These are phyloP conservation scores for Dasypogon diadema DNA, from an alignment of 2,888 invertebrate genomes.

Conservation along the genomic window DNA sequence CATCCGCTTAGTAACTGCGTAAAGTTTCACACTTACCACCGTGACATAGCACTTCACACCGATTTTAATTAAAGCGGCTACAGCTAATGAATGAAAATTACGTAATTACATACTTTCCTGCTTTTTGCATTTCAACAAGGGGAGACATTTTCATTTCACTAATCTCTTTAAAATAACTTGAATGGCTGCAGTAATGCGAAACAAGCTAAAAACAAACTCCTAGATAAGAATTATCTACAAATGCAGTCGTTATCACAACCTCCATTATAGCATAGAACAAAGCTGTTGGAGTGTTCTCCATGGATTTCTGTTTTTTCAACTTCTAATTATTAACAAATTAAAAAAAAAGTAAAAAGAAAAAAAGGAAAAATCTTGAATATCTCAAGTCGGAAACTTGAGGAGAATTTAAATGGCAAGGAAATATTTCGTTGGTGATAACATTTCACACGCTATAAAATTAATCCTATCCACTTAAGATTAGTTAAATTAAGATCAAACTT, in stretches of 20 bases:
- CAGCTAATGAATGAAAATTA: conserved; percentile 34
- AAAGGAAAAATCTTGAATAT: neutral
- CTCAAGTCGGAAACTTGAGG: neutral
- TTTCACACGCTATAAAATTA: too few relatives aligned
- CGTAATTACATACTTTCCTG: conserved; percentile 17
- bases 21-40: too few relatives aligned
- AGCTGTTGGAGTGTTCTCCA: neutral
- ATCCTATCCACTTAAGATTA: too few relatives aligned
- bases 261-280: neutral
- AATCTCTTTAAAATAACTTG: neutral
- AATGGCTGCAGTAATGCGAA: neutral
- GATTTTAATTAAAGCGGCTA: conserved; percentile 26
- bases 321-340: neutral
- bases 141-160: neutral
- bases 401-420: too few relatives aligned
- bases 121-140: neutral
- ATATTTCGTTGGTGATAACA: too few relatives aligned
- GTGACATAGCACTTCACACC: neutral
- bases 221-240: neutral
- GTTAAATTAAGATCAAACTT: too few relatives aligned
- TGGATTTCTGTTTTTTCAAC: neutral
- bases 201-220: neutral
- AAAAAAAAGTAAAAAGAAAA: too few relatives aligned
- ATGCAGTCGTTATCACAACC: neutral
- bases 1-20: too few relatives aligned